Conservation (phyloP, 64 coral and sea anemone species). For the Actinia equina region DNA sequence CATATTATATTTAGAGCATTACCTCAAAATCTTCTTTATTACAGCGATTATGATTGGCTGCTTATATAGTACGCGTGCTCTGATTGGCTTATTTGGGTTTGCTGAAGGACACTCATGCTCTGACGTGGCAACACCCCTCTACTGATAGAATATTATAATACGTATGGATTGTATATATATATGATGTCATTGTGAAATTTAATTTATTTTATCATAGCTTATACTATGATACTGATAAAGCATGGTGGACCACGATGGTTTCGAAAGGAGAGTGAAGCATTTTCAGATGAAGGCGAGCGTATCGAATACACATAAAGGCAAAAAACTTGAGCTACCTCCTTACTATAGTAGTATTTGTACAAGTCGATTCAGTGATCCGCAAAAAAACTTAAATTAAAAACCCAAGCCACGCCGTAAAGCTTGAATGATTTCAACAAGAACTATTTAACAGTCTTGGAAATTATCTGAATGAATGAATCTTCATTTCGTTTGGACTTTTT, state of each 20-base stretch:
- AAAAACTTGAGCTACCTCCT: background rate
- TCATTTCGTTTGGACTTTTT: too few relatives aligned
- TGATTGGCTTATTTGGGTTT: background rate
- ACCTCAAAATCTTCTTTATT: constrained; percentile 8
- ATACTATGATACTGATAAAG: too few relatives aligned
- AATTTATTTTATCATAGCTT: background rate
- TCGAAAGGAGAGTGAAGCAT: too few relatives aligned
- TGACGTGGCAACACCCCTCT: too few relatives aligned
- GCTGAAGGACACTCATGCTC: background rate
- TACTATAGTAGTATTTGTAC: too few relatives aligned
- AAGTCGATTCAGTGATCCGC: background rate
- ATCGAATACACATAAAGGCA: too few relatives aligned
- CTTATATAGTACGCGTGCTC: background rate
- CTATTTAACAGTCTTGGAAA: background rate
- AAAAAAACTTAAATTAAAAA: background rate
- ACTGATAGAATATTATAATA: too few relatives aligned
- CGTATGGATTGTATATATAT: background rate
- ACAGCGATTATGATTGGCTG: background rate
- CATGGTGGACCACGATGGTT: too few relatives aligned
- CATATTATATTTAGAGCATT: constrained; percentile 18
- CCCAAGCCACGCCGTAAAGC: background rate
- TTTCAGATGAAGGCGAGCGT: too few relatives aligned
- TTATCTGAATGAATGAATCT: background rate
- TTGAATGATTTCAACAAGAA: background rate
- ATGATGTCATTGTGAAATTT: background rate